Evolutionary conservation across 1,140 invertebrate genomes (phyloP).

Genomic region (Drosophila ohnishii): DNA sequence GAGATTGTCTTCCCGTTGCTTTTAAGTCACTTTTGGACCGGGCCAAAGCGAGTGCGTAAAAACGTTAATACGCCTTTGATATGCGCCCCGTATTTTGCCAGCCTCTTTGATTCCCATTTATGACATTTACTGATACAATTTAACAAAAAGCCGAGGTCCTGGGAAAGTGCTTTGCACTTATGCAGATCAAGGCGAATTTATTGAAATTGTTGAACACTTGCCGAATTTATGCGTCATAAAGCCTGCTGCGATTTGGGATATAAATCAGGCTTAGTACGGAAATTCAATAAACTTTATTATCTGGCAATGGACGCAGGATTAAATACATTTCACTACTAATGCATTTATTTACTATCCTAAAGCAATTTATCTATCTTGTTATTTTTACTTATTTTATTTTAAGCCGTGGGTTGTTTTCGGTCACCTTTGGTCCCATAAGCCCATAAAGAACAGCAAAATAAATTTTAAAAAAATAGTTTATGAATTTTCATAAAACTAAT

Average conservation of each 20-base stretch:
- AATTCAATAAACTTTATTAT: conserved; percentile 10
- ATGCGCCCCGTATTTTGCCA: conserved; percentile 24
- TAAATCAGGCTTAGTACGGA: conserved; percentile 18
- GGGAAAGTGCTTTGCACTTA: conserved; percentile 38
- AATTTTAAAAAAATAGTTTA: background rate
- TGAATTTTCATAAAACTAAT: no score
- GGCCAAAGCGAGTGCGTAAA: conserved; percentile 56
- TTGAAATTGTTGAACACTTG: conserved; percentile 58
- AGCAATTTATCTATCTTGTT: background rate
- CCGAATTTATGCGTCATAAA: conserved; percentile 60
- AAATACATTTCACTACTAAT: background rate
- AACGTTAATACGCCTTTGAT: conserved; percentile 72
- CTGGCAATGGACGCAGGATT: background rate
- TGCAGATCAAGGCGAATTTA: conserved; percentile 70
- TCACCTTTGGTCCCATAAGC: no score
- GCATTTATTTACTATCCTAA: background rate
- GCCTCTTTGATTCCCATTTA: conserved; percentile 58
- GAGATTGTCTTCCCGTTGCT: conserved; percentile 36
- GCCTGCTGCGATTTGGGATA: conserved; percentile 40
- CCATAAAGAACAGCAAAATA: background rate
- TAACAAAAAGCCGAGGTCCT: conserved; percentile 36
- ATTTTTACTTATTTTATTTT: background rate
- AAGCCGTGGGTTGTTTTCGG: no score
- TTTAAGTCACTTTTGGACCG: conserved; percentile 56
- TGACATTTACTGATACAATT: conserved; percentile 75